Conservation (phyloP, 1,140 invertebrate genomes). For the Asobara japonica region DNA sequence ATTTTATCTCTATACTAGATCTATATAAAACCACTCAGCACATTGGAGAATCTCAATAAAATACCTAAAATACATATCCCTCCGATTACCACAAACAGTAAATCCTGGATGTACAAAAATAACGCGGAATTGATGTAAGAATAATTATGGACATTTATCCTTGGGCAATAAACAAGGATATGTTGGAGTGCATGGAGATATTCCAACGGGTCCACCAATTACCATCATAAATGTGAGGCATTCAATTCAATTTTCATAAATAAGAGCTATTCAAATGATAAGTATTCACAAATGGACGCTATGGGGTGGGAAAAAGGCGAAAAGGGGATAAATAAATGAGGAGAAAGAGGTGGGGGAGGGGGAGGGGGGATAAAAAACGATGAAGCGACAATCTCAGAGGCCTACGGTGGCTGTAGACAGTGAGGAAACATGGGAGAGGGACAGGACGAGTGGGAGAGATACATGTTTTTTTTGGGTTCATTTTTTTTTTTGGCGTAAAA, state of each 20-base stretch:
- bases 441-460: slow-evolving; percentile 24
- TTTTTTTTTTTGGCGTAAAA: no score
- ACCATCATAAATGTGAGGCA: slow-evolving; percentile 61
- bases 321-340: slow-evolving; percentile 12
- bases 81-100: background rate
- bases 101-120: background rate
- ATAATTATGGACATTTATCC: slow-evolving; percentile 56
- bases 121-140: slow-evolving; percentile 44
- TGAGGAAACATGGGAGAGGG: slow-evolving; percentile 27
- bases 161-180: slow-evolving; percentile 55
- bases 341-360: slow-evolving; percentile 23
- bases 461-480: no score
- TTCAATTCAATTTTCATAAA: slow-evolving; percentile 66
- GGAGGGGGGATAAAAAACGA: slow-evolving; percentile 23
- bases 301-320: background rate
- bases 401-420: background rate
- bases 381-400: slow-evolving; percentile 1
- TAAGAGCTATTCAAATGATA: slow-evolving; percentile 62
- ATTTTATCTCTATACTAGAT: background rate
- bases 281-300: slow-evolving; percentile 24
- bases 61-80: background rate
- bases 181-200: slow-evolving; percentile 24
- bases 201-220: slow-evolving; percentile 50
- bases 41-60: background rate
- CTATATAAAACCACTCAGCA: slow-evolving; percentile 7